Percentiles rank a stretch among this genome's conserved stretches.
These are phyloP conservation scores for Takifugu ocellatus DNA, from an alignment of 2,797 vertebrate genomes.

Conservation along the genomic window DNA sequence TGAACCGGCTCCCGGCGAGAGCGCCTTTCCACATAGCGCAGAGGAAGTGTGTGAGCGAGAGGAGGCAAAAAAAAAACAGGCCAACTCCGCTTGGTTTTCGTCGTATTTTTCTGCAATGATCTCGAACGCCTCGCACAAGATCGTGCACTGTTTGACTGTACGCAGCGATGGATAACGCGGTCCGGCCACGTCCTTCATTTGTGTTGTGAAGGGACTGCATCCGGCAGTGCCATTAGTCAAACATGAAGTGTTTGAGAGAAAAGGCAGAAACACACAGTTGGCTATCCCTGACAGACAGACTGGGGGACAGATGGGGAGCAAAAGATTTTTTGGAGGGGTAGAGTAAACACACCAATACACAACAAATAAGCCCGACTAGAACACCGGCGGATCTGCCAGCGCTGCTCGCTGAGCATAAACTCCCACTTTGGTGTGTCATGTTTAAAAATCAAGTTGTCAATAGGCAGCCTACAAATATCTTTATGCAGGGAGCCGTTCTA, in stretches of 20 bases:
- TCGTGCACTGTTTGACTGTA: constrained; percentile 40
- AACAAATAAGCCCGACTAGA: constrained; percentile 50
- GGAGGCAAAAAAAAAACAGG: constrained; percentile 21
- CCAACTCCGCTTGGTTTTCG: too few relatives aligned
- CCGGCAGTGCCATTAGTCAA: constrained; percentile 23
- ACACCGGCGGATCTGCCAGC: constrained; percentile 31
- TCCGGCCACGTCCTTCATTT: constrained; percentile 22
- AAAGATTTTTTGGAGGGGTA: constrained; percentile 38
- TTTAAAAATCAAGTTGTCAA: constrained; percentile 38
- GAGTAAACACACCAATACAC: constrained; percentile 49
- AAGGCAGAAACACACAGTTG: constrained; percentile 50
- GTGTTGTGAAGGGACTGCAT: constrained; percentile 18
- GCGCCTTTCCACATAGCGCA: constrained; percentile 2
- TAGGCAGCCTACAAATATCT: constrained; percentile 21
- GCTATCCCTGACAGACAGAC: constrained; percentile 50
- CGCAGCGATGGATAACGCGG: constrained; percentile 53
- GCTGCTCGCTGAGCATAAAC: constrained; percentile 27
- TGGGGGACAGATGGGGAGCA: constrained; percentile 60
- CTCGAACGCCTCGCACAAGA: constrained; percentile 38
- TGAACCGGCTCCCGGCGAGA: too few relatives aligned
- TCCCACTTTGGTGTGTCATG: constrained; percentile 47
- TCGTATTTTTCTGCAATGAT: constrained; percentile 12
- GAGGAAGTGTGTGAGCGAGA: neutral
- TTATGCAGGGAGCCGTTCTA: neutral
- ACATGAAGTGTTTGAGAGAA: constrained; percentile 28